Evolutionary conservation across 2,888 invertebrate genomes (phyloP).

Genomic region (Harpalus rufipes): DNA sequence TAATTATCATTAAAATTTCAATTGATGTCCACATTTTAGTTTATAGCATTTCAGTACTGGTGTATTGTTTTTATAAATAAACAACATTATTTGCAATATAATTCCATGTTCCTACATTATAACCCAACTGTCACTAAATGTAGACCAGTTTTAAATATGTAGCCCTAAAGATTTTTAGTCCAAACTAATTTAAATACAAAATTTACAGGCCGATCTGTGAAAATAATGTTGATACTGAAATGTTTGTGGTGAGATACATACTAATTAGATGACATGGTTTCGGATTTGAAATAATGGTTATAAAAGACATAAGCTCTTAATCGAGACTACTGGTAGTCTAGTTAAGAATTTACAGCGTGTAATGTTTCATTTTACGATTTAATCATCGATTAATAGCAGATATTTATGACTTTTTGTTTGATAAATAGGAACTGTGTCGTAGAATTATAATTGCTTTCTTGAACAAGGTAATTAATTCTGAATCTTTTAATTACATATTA

Average conservation of each 20-base stretch:
- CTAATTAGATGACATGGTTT: constrained; percentile 44
- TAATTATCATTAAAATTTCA: not conserved
- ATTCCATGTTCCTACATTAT: constrained; percentile 9
- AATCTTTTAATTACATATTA: not conserved
- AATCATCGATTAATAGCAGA: not conserved
- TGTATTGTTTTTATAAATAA: not conserved
- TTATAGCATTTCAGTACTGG: not conserved
- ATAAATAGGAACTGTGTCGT: constrained; percentile 4
- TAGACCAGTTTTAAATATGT: constrained; percentile 31
- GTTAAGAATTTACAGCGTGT: not conserved
- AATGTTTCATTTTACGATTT: constrained; percentile 15
- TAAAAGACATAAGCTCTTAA: not conserved
- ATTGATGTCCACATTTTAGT: not conserved
- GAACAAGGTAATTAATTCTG: constrained; percentile 15
- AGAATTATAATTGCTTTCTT: constrained; percentile 7
- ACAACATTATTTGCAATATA: constrained; percentile 14
- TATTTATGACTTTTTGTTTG: constrained; percentile 23
- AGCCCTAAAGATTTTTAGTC: constrained; percentile 27
- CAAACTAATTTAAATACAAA: constrained; percentile 27
- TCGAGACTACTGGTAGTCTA: not conserved
- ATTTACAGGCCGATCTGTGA: constrained; percentile 26
- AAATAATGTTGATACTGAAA: constrained; percentile 13
- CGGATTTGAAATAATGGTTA: constrained; percentile 8
- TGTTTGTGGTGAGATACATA: constrained; percentile 18
- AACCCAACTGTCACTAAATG: not conserved